phyloP scores from a whole-genome alignment of 1,140 invertebrate genomes.

The Drosophila gunungcola region DNA sequence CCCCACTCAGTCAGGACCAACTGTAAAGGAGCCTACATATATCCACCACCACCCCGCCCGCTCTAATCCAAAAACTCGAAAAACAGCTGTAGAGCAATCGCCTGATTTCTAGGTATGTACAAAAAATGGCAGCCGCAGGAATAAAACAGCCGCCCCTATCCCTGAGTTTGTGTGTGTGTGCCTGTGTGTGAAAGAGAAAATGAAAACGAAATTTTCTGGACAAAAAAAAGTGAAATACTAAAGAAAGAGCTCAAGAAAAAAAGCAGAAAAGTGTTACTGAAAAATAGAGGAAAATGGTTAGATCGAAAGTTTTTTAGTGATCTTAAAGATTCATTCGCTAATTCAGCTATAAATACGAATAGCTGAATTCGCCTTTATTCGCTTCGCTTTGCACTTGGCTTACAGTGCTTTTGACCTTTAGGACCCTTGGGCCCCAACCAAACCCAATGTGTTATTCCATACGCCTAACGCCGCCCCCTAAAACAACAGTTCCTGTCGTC shows the following conservation, averaged over 20 bases:
- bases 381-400: slow-evolving; percentile 12
- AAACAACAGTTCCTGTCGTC: slow-evolving; percentile 2
- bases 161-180: slow-evolving; percentile 13
- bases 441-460: slow-evolving; percentile 16
- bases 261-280: slow-evolving; percentile 3
- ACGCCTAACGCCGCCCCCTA: background rate
- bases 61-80: slow-evolving; percentile 27
- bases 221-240: slow-evolving; percentile 6
- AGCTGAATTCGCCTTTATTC: slow-evolving; percentile 30
- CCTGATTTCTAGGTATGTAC: slow-evolving; percentile 81
- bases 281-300: slow-evolving; percentile 17
- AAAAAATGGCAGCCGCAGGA: slow-evolving; percentile 47
- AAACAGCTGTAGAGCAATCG: slow-evolving; percentile 80
- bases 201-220: slow-evolving; percentile 25
- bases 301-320: slow-evolving; percentile 5
- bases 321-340: background rate
- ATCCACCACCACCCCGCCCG: slow-evolving; percentile 4
- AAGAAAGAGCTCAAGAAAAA: background rate
- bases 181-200: slow-evolving; percentile 1
- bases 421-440: slow-evolving; percentile 23
- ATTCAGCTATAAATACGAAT: slow-evolving; percentile 45
- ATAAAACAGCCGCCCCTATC: slow-evolving; percentile 6
- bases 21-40: slow-evolving; percentile 48
- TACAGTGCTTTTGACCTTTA: slow-evolving; percentile 50
- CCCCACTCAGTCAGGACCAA: slow-evolving; percentile 67